phyloP scores from a whole-genome alignment of 2,113 vertebrate species.

The Neotragus pygmaeus region DNA sequence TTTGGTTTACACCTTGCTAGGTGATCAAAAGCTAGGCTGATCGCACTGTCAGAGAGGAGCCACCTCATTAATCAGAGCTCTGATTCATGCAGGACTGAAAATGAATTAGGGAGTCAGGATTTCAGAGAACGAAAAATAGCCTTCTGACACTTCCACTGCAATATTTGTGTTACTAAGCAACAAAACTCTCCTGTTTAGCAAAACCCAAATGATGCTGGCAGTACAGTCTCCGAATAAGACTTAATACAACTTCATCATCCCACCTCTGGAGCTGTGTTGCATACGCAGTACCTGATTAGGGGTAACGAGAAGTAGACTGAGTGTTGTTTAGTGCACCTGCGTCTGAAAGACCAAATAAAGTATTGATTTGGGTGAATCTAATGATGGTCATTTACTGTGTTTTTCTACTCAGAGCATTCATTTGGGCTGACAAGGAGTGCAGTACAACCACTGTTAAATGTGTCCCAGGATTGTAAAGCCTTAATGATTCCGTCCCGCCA shows the following conservation, averaged over 20 bases:
- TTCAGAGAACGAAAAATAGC: slow-evolving; percentile 33
- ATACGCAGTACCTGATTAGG: slow-evolving; percentile 73
- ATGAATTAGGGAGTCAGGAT: slow-evolving; percentile 36
- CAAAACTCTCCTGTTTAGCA: slow-evolving; percentile 71
- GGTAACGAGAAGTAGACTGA: slow-evolving; percentile 70
- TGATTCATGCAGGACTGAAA: slow-evolving; percentile 31
- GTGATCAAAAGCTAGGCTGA: neutral
- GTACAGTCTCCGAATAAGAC: slow-evolving; percentile 53
- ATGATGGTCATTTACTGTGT: slow-evolving; percentile 76
- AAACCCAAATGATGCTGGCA: slow-evolving; percentile 65
- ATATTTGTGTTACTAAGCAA: slow-evolving; percentile 80
- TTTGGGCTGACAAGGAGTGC: slow-evolving; percentile 66
- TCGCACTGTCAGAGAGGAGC: slow-evolving; percentile 27
- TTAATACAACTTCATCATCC: slow-evolving; percentile 80
- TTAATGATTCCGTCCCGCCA: slow-evolving; percentile 8
- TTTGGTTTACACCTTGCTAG: slow-evolving; percentile 29
- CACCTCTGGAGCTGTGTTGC: slow-evolving; percentile 62
- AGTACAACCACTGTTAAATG: slow-evolving; percentile 48
- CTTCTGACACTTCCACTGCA: slow-evolving; percentile 23
- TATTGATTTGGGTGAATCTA: slow-evolving; percentile 79
- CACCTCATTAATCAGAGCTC: slow-evolving; percentile 43
- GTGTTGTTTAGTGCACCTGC: slow-evolving; percentile 70
- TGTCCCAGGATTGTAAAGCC: slow-evolving; percentile 39
- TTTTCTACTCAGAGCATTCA: slow-evolving; percentile 63
- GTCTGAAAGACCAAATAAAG: slow-evolving; percentile 76